These are phyloP conservation scores for Ambastaia sidthimunki DNA, from an alignment of 2,797 vertebrate genomes.

Conservation along the genomic window DNA sequence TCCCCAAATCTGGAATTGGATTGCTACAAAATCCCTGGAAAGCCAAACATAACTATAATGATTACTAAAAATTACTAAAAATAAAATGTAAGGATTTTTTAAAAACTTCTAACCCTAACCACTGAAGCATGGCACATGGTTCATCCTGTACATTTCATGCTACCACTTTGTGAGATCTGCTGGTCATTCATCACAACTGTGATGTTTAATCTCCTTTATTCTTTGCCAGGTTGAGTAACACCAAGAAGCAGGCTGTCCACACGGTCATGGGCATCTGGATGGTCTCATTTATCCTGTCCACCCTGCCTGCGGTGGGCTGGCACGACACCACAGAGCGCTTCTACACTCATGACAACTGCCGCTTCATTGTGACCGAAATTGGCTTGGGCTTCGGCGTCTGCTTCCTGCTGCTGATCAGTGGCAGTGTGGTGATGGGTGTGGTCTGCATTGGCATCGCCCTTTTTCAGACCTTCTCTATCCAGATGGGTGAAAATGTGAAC, in stretches of 20 bases:
- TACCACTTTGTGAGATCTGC: too few species aligned
- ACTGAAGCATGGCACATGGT: too few species aligned
- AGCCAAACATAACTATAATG: too few species aligned
- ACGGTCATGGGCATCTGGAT: conserved; percentile 97
- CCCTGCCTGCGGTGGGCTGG: conserved; percentile 92
- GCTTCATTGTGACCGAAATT: conserved; percentile 92
- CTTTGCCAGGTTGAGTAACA: conserved; percentile 86
- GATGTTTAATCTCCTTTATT: conserved; percentile 20
- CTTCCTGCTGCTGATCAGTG: conserved; percentile 90
- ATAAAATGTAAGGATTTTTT: too few species aligned
- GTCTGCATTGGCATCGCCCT: conserved; percentile 90
- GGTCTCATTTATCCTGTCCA: conserved; percentile 94
- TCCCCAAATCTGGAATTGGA: too few species aligned
- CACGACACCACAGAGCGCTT: conserved; percentile 90
- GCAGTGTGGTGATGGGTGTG: conserved; percentile 87
- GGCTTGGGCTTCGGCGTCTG: conserved; percentile 93
- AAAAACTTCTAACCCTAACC: too few species aligned
- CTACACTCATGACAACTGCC: conserved; percentile 87
- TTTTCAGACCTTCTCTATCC: conserved; percentile 88
- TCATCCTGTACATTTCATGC: too few species aligned
- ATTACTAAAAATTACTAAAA: too few species aligned
- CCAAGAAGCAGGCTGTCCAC: conserved; percentile 93
- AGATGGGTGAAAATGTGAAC: conserved; percentile 79
- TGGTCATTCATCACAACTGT: background rate
- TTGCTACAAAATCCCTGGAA: too few species aligned